Evolutionary conservation across 2,888 invertebrate genomes (phyloP), one percentile per base, ranked within the genome.

Genomic region (Hydroisotoma schaefferi): DNA sequence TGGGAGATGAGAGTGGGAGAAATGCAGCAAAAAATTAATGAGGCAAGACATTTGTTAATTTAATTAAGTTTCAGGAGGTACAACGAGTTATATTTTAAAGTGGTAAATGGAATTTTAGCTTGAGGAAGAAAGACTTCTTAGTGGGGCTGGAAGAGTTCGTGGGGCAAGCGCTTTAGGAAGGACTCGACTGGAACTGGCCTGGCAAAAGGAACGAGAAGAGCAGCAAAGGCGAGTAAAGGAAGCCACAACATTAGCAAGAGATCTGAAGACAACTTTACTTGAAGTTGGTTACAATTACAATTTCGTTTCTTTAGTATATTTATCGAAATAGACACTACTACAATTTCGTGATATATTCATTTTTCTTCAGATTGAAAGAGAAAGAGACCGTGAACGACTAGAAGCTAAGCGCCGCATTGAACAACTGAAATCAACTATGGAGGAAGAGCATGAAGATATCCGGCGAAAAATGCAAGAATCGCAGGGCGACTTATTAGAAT

Each of bases 191-290:
- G 93, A 94, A 76, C 80, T 94, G 18, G 90, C 92, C 0, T 94
- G 94, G 94, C 92, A 92, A 74, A 94, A 92, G 76, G 94, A 94
- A 77, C 81, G 94, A 23, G 91, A 92, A 76, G 93, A 94, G 74
- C 91, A 92, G 74, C 92, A 92, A 72, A 81, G 92, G n/a, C 78
- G 94, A 38, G 78, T 94, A 28, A 90, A 91, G 75, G 94, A 94
- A 79, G 91, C 92, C 0, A 90, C 91, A 38, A 92, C 91, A 0
- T 81, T 94, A 61, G 92, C 93, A 0, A 81, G 91, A 62, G 94
- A 94, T 76, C 79, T 94, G 49, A 80, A 91, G 15, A 92, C 91
- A 77, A 92, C 92, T 0, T 81, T 92, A 29, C 90, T 89, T 74
- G 91, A 90, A 82, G 84, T 84, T 74, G 64, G 8, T 6, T 15